Evolutionary conservation across 2,113 vertebrate species (phyloP).

Genomic region (Aphyosemion australe): DNA sequence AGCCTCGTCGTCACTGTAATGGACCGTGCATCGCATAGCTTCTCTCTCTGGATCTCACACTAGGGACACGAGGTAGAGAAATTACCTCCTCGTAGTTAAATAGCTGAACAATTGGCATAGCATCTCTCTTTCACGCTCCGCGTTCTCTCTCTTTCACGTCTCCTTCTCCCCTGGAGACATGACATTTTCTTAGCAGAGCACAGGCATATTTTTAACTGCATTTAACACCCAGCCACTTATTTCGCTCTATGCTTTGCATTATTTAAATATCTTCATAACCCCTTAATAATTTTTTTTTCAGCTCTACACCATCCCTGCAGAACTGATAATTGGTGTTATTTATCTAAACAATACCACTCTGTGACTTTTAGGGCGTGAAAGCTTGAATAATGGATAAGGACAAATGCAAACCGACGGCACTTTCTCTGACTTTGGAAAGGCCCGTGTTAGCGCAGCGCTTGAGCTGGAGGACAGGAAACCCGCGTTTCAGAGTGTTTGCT

Average conservation of each 20-base stretch:
- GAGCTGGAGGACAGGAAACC: conserved; percentile 44
- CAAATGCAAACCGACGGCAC: conserved; percentile 71
- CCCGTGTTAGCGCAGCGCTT: conserved; percentile 48
- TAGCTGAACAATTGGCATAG: conserved; percentile 57
- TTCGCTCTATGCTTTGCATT: conserved; percentile 60
- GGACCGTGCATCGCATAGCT: conserved; percentile 27
- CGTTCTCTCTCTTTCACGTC: conserved; percentile 17
- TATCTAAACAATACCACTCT: conserved; percentile 75
- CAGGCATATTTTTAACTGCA: conserved; percentile 65
- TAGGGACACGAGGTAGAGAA: conserved; percentile 52
- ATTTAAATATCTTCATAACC: conserved; percentile 68
- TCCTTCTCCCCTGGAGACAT: conserved; percentile 43
- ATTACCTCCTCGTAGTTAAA: conserved; percentile 61
- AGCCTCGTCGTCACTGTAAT: conserved; percentile 40
- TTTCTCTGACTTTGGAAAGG: conserved; percentile 59
- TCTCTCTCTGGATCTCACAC: conserved; percentile 41
- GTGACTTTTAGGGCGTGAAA: conserved; percentile 57
- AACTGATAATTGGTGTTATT: conserved; percentile 77
- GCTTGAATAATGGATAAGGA: conserved; percentile 80
- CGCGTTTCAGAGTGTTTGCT: conserved; percentile 51
- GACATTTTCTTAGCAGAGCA: conserved; percentile 55
- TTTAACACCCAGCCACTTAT: conserved; percentile 70
- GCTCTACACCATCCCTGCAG: conserved; percentile 57
- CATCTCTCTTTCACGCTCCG: conserved; percentile 28
- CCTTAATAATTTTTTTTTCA: conserved; percentile 68